Evolutionary conservation across 2,797 vertebrate genomes (phyloP), one percentile per base, ranked within the genome.

Genomic region (Pangasius macronema): DNA sequence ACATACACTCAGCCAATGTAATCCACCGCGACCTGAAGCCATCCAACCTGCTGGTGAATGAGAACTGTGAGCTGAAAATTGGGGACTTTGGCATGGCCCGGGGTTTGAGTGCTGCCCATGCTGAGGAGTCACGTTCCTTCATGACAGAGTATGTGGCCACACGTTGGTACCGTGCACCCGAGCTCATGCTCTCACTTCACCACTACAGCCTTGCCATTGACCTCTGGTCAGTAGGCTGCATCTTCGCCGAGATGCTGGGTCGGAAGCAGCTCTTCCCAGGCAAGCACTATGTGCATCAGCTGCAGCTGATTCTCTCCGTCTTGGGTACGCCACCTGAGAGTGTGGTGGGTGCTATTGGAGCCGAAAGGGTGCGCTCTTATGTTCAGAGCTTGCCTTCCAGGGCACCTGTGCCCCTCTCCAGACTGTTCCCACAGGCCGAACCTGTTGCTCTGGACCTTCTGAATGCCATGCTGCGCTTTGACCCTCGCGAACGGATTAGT

Each of bases 131-230:
- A 20, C 96, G 96, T 73, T 97, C 96, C 82, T 98, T 98, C 90
- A 98, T 98, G 97, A 98, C 97, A 0, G 97, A 99, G 92, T 99
- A 98, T 0, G 97, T 99, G 93, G 97, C 97, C 0, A 99, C 97
- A 0, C 96, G 97, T 83, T 99, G 97, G 97, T 99, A 99, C 93
- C 96, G 97, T 0, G 97, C 97, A 2, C 97, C 97, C 0, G 97
- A 99, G 76, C 97, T 99, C 39, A 96, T 99, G 95, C 95, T 99
- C 36, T 98, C 97, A 0, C 92, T 99, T 75, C 97, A 97, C 1
- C 96, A 98, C 89, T 99, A 99, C 85, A 98, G 96, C 0, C 94
- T 97, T 92, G 97, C 97, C 49, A 98, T 99, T 0, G 97, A 99
- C 91, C 91, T 99, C 91, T 99, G 97, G 97, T 98, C 97, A 0